Base-by-base conservation (phyloP, 2,888 invertebrate species). In the Amiota mariae region DNA sequence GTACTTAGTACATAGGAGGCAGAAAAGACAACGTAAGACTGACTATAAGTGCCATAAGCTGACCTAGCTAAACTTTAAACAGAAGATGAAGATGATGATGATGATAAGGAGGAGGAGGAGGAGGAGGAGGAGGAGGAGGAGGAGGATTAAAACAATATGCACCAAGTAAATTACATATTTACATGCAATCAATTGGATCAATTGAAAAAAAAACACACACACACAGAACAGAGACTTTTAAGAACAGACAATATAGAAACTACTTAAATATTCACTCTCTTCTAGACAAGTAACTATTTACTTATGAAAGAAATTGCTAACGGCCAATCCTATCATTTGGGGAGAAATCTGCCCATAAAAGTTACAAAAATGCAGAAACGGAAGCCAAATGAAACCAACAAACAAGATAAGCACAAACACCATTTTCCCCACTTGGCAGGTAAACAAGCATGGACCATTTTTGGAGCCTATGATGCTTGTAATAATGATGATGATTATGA, bases 201-300 rank as follows among this genome's bases (percentile, higher is more conserved):
- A 51, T 2, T 51, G 51, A 6, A 54, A 3, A 54, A 24, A 59
- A 20, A 18, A 24, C 3, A n/a, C n/a, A n/a, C n/a, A 3, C n/a
- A 56, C 3, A 56, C 6, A 18, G 13, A 57, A 6, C 36, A 6
- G 8, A 36, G 2, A 36, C 36, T 36, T 36, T 24, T 2, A 24
- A 24, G 24, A 24, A 24, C 24, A 24, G 24, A 2, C 1, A 3
- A 24, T 36, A 36, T 36, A 6, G 36, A 36, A 36, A 36, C 36
- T 36, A 36, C 8, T n/a, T n/a, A n/a, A n/a, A 36, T 4, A 36
- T 6, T 6, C 64, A 70, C 76, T 74, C 78, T 51, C 47, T 24
- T 24, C 24, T 24, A 24, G 24, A 24, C 24, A 24, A 24, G 24
- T 2, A 3, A n/a, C n/a, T n/a, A n/a, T n/a, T n/a, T 24, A 24